These are phyloP conservation scores for Ptychodera flava DNA, from an alignment of 35 echinoderm and acorn worm genomes.

Conservation along the genomic window DNA sequence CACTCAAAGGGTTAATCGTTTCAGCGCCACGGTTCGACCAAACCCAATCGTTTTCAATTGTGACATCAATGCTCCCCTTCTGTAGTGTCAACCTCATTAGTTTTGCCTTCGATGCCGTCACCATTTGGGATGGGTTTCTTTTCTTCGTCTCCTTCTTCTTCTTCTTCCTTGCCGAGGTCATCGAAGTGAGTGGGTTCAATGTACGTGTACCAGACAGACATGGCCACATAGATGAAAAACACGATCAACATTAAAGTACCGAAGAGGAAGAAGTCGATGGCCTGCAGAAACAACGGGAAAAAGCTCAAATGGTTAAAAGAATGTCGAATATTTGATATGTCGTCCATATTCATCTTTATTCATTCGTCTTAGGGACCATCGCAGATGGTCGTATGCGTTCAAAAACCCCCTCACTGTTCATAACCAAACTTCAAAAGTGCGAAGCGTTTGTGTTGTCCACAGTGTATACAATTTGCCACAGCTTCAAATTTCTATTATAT, in stretches of 20 bases:
- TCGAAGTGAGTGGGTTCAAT: constrained; percentile 36
- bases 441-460: background rate
- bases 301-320: background rate
- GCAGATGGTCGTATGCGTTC: no score
- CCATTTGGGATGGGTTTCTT: background rate
- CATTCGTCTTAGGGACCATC: background rate
- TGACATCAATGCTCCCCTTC: background rate
- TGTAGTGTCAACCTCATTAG: background rate
- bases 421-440: background rate
- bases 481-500: no score
- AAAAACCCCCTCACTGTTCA: background rate
- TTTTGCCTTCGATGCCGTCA: background rate
- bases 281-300: constrained; percentile 44
- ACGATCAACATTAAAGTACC: constrained; percentile 70
- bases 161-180: background rate
- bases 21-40: no score
- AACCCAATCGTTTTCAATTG: background rate
- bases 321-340: background rate
- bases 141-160: no score
- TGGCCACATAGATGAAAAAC: constrained; percentile 70
- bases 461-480: background rate
- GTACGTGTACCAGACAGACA: constrained; percentile 73
- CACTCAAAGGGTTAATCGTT: no score
- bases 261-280: constrained; percentile 90
- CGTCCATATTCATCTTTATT: background rate